These are phyloP conservation scores for Amphibalanus amphitrite DNA, from an alignment of 1,140 invertebrate species.

Conservation along the genomic window DNA sequence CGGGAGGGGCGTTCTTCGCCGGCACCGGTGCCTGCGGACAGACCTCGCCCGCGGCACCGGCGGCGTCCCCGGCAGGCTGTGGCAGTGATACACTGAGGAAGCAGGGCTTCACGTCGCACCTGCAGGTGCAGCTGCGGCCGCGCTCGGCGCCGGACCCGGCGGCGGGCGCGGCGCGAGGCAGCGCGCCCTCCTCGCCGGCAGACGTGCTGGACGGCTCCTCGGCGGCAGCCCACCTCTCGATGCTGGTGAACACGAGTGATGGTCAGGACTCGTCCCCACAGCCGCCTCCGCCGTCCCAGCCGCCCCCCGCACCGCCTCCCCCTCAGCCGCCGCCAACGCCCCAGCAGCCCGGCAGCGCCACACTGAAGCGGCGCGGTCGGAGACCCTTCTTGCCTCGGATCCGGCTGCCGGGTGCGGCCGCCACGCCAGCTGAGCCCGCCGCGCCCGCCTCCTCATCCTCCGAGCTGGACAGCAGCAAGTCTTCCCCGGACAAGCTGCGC, in stretches of 20 bases:
- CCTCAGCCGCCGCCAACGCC: too few relatives aligned
- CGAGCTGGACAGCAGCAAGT: constrained; percentile 1
- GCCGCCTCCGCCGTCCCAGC: too few relatives aligned
- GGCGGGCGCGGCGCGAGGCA: not conserved
- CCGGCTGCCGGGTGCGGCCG: not conserved
- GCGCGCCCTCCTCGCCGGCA: constrained; percentile 5
- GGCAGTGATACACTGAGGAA: not conserved
- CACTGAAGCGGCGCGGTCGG: not conserved
- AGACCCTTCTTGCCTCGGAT: not conserved
- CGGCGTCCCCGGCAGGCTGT: not conserved
- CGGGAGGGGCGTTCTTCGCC: not conserved
- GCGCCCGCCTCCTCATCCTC: not conserved
- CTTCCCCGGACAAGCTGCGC: constrained; percentile 4
- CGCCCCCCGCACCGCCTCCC: too few relatives aligned
- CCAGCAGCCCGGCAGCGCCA: not conserved
- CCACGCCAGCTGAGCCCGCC: not conserved
- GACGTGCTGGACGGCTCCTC: not conserved
- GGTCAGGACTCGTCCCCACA: not conserved
- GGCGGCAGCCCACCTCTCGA: not conserved
- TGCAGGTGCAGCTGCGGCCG: not conserved
- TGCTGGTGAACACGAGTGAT: not conserved
- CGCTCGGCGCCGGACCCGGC: not conserved
- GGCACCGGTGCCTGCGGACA: not conserved
- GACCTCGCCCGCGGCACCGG: too few relatives aligned
- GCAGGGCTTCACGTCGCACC: not conserved